phyloP scores from a whole-genome alignment of 2,113 vertebrate species.

The Sporophila hypoxantha region DNA sequence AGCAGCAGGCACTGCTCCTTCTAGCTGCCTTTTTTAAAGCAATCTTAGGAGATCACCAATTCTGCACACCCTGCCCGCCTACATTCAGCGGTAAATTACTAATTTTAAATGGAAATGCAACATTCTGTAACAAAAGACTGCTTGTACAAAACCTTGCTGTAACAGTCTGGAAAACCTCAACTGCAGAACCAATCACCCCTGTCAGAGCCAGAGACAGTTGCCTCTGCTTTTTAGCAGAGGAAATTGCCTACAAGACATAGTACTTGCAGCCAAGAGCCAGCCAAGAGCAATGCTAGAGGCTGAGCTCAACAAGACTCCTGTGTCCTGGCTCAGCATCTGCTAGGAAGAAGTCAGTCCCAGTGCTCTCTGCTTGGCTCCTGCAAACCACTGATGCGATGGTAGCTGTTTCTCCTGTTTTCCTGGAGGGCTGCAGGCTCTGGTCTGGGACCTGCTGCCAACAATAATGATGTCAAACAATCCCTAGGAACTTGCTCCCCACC shows the following conservation, averaged over 20 bases:
- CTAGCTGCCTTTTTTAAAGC: conserved; percentile 44
- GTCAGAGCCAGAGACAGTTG: not conserved
- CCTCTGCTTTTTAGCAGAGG: not conserved
- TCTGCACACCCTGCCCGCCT: conserved; percentile 32
- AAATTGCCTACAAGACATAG: conserved; percentile 19
- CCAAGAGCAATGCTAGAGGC: conserved; percentile 26
- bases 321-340: conserved; percentile 12
- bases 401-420: not conserved
- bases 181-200: conserved; percentile 16
- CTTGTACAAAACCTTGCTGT: conserved; percentile 6
- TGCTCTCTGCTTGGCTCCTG: not conserved
- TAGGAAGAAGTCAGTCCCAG: not conserved
- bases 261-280: conserved; percentile 18
- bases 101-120: conserved; percentile 61
- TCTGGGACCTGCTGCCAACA: not conserved
- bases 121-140: conserved; percentile 37
- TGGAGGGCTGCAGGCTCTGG: not conserved
- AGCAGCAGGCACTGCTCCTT: conserved; percentile 40
- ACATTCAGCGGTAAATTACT: conserved; percentile 32
- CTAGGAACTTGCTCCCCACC: not conserved
- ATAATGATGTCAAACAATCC: not conserved
- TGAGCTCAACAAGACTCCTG: conserved; percentile 8
- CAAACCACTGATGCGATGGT: not conserved
- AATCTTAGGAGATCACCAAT: conserved; percentile 23
- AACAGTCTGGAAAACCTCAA: conserved; percentile 24